Evolutionary conservation across 2,888 invertebrate species (phyloP).

Genomic region (Laspeyria flexula): DNA sequence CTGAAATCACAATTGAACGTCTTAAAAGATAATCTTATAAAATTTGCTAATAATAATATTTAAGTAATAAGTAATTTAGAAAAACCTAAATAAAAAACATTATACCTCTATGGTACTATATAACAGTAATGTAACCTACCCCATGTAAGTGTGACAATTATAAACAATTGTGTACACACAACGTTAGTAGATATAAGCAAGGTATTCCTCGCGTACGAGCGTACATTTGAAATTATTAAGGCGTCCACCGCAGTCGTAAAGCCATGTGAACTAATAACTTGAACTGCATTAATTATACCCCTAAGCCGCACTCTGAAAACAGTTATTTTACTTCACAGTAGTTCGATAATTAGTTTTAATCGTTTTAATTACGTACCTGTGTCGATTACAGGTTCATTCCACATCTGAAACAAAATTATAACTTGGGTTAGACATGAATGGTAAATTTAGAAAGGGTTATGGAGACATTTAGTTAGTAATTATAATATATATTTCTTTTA

Average conservation of each 20-base stretch:
- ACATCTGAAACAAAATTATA: conserved; percentile 63
- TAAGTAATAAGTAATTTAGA: too few relatives aligned
- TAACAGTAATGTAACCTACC: too few relatives aligned
- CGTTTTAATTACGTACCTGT: conserved; percentile 50
- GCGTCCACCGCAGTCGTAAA: conserved; percentile 40
- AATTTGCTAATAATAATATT: too few relatives aligned
- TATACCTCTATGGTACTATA: too few relatives aligned
- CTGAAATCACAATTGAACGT: too few relatives aligned
- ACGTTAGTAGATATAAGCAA: too few relatives aligned
- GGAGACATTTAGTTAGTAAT: conserved; percentile 2
- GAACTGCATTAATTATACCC: conserved; percentile 39
- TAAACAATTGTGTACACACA: too few relatives aligned
- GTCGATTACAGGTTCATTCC: conserved; percentile 50
- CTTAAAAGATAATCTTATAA: too few relatives aligned
- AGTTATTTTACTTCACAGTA: conserved; percentile 27
- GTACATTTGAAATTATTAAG: conserved; percentile 35
- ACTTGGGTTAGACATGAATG: conserved; percentile 1
- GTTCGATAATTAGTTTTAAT: conserved; percentile 32
- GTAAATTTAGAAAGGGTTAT: conserved; percentile 7
- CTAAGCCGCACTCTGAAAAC: conserved; percentile 29
- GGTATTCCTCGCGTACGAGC: conserved; percentile 24
- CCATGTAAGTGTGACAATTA: too few relatives aligned
- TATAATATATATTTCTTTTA: background rate
- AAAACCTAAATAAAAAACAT: too few relatives aligned
- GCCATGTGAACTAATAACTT: conserved; percentile 40